These are phyloP conservation scores for Pseudoips prasinana DNA, from an alignment of 2,888 invertebrate genomes.

Conservation along the genomic window DNA sequence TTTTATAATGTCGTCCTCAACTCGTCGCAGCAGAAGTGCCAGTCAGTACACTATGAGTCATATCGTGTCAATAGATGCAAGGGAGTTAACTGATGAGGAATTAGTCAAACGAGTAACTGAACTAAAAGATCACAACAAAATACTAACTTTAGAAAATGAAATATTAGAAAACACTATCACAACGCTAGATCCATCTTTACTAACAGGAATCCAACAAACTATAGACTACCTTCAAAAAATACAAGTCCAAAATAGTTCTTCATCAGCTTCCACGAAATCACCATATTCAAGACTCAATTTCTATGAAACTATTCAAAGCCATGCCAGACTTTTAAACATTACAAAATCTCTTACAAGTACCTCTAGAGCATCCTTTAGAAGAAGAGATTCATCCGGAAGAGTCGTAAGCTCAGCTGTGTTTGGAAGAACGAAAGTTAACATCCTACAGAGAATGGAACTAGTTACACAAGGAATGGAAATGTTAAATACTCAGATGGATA, in stretches of 20 bases:
- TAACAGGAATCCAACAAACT: conserved; percentile 66
- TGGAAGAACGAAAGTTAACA: conserved; percentile 62
- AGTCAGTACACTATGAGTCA: neutral
- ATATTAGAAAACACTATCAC: conserved; percentile 71
- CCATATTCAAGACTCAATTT: neutral
- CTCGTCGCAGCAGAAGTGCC: neutral
- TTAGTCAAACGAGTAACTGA: conserved; percentile 56
- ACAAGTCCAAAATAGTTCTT: neutral
- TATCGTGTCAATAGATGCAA: conserved; percentile 35
- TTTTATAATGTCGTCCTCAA: neutral
- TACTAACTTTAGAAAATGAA: conserved; percentile 74
- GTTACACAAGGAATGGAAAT: conserved; percentile 71
- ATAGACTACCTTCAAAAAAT: neutral
- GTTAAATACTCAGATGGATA: conserved; percentile 34
- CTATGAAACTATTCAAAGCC: neutral
- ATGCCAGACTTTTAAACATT: neutral
- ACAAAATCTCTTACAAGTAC: neutral
- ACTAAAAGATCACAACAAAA: conserved; percentile 49
- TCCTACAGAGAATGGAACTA: conserved; percentile 76
- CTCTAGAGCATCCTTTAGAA: neutral
- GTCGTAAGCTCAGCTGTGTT: too few relatives aligned
- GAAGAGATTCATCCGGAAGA: too few relatives aligned
- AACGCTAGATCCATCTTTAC: conserved; percentile 66
- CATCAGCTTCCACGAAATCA: too few relatives aligned
- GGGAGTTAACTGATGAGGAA: conserved; percentile 57